Evolutionary conservation across 2,113 vertebrate genomes (phyloP), one percentile per base, ranked within the genome.

Genomic region (Arenaria interpres): DNA sequence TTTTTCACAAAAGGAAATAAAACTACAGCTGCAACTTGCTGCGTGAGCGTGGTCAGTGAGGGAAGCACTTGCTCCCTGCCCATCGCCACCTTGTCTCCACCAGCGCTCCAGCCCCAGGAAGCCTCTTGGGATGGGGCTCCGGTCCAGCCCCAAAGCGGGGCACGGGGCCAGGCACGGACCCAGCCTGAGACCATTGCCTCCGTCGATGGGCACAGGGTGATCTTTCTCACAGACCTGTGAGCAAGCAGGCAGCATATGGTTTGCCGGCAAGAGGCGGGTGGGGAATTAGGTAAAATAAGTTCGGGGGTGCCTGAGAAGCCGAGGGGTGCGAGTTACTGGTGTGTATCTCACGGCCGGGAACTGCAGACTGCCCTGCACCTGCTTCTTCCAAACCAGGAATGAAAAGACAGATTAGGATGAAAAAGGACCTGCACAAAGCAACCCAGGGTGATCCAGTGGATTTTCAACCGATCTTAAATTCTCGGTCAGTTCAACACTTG

Each of bases 1-100:
- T 98, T 98, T 98, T 98, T 98, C 97, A 98, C 96, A 95, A 98
- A 98, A 97, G 91, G 96, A 98, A 98, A 98, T 98, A 98, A 98
- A 98, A 98, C 95, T 95, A 73, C 97, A 97, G 91, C 97, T 97
- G 97, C 95, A 97, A 90, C 51, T 69, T 12, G 7, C 64, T 62
- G 92, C 13, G 64, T 97, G 86, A 85, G 92, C 30, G 57, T 97
- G 72, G 64, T 97, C 82, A 85, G 46, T 96, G 90, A 23, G 19
- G 76, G 81, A 37, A 39, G 33, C 0, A 0, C 60, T 64, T 0
- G 1, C 78, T 28, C 10, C 24, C 5, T 28, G 9, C 25, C 82
- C 39, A 1, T 35, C 27, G 8, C 43, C n/a, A 6, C 35, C 30
- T 6, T 39, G 28, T 64, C 51, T 45, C 20, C 8, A 1, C 32